Base-by-base conservation (phyloP, 23 tunicate species). In the Diplosoma virens region DNA sequence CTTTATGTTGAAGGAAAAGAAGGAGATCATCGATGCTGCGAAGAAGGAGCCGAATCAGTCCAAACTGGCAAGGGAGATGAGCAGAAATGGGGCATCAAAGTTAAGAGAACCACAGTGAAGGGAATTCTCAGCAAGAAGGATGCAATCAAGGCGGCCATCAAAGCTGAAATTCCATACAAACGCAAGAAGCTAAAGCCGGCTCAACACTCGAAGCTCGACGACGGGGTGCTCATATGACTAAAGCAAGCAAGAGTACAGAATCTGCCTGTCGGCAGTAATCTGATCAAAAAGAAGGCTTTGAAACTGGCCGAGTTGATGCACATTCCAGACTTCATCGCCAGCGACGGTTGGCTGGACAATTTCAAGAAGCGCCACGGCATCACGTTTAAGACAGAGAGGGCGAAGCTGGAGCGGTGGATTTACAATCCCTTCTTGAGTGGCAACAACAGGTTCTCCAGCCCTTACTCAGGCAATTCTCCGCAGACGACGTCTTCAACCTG, bases 401-500 rank as follows among this genome's bases (percentile, higher is more conserved):
- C 47, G 72, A 65, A 65, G 72, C 72, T 65, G 47, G 76, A 69
- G 76, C 76, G 76, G 76, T 69, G 76, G 76, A 69, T 69, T 69
- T 24, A 7, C 63, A 69, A 29, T 63, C 70, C 70, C 70, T 63
- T 63, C 35, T 63, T 63, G 79, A 73, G 79, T 73, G 79, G 71
- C 79, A 73, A 52, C 79, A 73, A 73, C 70, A 73, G 71, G 79
- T 73, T 52, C 70, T 73, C 79, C 79, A 73, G 36, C 37, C 70
- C 70, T 63, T 63, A 63, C 70, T 63, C 70, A n/a, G 36, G 63
- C 63, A 56, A 25, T 65, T 65, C 59, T 69, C 76, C 63, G 76
- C 59, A 69, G 76, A 69, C 76, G 76, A 69, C 76, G 63, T 69
- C 6, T 69, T 69, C 32, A 69, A 69, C 76, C 76, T 69, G 76